phyloP scores from a whole-genome alignment of 2,888 invertebrate genomes.

The Nysson spinosus region DNA sequence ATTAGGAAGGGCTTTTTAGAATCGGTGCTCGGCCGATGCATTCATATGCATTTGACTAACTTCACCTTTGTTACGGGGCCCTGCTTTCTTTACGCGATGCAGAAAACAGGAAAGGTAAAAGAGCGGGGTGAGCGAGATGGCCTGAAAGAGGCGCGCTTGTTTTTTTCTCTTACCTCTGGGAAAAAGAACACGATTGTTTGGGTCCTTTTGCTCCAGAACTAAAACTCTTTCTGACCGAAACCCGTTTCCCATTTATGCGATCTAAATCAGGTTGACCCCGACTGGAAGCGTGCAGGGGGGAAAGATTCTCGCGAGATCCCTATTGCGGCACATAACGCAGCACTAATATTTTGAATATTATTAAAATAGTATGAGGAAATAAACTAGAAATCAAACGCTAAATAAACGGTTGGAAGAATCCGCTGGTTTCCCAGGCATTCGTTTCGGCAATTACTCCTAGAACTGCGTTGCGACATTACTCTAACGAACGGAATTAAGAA shows the following conservation, averaged over 20 bases:
- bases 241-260: conserved; percentile 64
- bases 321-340: conserved; percentile 57
- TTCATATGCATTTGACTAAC: conserved; percentile 53
- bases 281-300: conserved; percentile 65
- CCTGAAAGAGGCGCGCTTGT: conserved; percentile 40
- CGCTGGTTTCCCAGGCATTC: too few species aligned
- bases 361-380: too few species aligned
- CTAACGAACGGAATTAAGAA: neutral
- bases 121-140: conserved; percentile 18
- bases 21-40: conserved; percentile 14
- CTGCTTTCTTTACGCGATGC: conserved; percentile 29
- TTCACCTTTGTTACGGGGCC: conserved; percentile 48
- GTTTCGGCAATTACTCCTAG: too few species aligned
- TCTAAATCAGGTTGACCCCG: conserved; percentile 60
- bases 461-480: too few species aligned
- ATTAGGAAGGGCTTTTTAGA: conserved; percentile 26
- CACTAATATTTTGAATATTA: too few species aligned
- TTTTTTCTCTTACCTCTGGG: conserved; percentile 35
- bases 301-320: conserved; percentile 64
- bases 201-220: conserved; percentile 49
- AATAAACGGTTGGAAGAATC: too few species aligned
- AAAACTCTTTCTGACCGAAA: conserved; percentile 61
- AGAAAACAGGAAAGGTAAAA: conserved; percentile 12
- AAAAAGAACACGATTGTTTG: conserved; percentile 53
- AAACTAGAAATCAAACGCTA: too few species aligned